A percentile compares a stretch with the other conserved stretches of the same genome.
Evolutionary conservation across 2,888 invertebrate species (phyloP).

Genomic region (Megastigmus dorsalis): DNA sequence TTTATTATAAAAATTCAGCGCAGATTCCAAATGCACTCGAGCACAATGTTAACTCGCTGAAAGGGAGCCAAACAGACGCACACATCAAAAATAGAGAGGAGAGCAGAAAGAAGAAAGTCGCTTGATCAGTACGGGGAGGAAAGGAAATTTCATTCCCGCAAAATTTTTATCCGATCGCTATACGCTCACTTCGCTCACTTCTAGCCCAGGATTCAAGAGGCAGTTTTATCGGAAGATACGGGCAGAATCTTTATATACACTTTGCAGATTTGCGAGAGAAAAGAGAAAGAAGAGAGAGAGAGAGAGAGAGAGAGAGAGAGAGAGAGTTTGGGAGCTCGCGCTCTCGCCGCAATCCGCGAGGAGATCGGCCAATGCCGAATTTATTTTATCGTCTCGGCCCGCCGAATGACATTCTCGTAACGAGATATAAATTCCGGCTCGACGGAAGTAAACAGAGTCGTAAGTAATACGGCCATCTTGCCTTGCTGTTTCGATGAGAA

Average conservation of each 20-base stretch:
- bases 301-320: neutral
- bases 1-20: too few relatives aligned
- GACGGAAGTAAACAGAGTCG: slow-evolving; percentile 68
- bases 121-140: slow-evolving; percentile 4
- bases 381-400: slow-evolving; percentile 67
- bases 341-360: slow-evolving; percentile 62
- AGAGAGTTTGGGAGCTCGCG: neutral
- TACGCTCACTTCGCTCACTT: slow-evolving; percentile 4
- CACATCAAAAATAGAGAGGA: too few relatives aligned
- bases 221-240: slow-evolving; percentile 51
- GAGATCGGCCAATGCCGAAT: slow-evolving; percentile 58
- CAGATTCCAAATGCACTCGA: too few relatives aligned
- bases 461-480: slow-evolving; percentile 64
- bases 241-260: slow-evolving; percentile 45
- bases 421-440: slow-evolving; percentile 69
- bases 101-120: neutral
- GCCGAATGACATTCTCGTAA: slow-evolving; percentile 70
- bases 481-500: slow-evolving; percentile 41
- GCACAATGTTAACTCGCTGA: neutral
- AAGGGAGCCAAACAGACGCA: slow-evolving; percentile 28
- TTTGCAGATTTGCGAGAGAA: slow-evolving; percentile 53
- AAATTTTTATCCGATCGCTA: slow-evolving; percentile 41
- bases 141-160: slow-evolving; percentile 36
- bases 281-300: neutral
- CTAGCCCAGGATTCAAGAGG: slow-evolving; percentile 34